phyloP scores from a whole-genome alignment of 2,888 invertebrate species.

The Adela reaumurella region DNA sequence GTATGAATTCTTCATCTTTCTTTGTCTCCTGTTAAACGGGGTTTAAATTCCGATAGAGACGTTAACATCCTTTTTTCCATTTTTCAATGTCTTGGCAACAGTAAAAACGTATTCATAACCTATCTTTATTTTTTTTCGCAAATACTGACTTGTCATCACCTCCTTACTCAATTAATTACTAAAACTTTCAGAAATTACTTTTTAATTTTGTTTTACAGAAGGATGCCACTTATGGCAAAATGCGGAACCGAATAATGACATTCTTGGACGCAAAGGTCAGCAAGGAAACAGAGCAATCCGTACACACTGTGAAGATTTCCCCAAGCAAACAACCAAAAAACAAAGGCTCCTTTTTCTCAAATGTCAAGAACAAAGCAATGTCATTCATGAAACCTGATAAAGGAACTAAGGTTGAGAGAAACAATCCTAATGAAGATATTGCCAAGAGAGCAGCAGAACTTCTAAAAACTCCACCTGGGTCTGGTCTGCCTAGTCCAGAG shows the following conservation, averaged over 20 bases:
- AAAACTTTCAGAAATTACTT: too few species aligned
- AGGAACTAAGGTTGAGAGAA: slow-evolving; percentile 4
- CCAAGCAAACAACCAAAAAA: slow-evolving; percentile 27
- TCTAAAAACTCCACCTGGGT: slow-evolving; percentile 33
- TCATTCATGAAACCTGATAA: slow-evolving; percentile 40
- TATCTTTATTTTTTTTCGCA: too few species aligned
- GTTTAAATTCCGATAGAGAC: too few species aligned
- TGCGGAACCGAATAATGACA: slow-evolving; percentile 38
- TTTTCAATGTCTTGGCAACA: too few species aligned
- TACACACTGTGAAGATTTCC: slow-evolving; percentile 24
- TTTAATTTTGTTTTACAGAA: slow-evolving; percentile 41
- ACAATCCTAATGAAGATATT: not conserved
- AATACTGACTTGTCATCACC: too few species aligned
- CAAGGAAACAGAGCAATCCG: slow-evolving; percentile 18
- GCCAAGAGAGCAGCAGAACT: slow-evolving; percentile 22
- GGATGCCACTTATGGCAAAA: slow-evolving; percentile 41
- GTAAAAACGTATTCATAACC: too few species aligned
- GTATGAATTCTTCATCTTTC: too few species aligned
- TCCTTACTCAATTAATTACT: too few species aligned
- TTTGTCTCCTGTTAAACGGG: too few species aligned
- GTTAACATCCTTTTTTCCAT: too few species aligned
- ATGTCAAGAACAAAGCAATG: slow-evolving; percentile 50
- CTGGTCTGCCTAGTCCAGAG: slow-evolving; percentile 24
- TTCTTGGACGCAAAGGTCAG: slow-evolving; percentile 35
- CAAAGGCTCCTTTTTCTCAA: slow-evolving; percentile 44